Evolutionary conservation across 2,113 vertebrate genomes (phyloP).

Genomic region (Semnornis frantzii): DNA sequence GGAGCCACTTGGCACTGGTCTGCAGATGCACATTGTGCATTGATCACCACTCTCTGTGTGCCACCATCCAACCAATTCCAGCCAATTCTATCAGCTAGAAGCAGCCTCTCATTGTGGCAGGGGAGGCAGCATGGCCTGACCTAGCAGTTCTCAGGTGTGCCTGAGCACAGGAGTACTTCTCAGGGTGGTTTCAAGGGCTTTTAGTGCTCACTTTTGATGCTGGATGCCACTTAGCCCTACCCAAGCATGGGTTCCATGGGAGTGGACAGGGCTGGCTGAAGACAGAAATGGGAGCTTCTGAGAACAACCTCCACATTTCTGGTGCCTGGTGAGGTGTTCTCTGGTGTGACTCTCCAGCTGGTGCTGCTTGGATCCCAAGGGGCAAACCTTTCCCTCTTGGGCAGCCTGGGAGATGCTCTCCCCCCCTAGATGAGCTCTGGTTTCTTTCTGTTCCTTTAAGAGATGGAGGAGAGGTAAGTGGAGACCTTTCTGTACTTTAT

Average conservation of each 20-base stretch:
- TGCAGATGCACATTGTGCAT: too few species aligned
- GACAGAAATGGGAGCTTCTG: fast-evolving
- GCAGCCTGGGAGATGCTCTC: not conserved
- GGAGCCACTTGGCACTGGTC: too few species aligned
- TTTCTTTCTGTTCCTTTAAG: not conserved
- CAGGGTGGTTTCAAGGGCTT: not conserved
- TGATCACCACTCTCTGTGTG: too few species aligned
- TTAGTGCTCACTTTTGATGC: fast-evolving
- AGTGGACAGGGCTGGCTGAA: not conserved
- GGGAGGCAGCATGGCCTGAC: not conserved
- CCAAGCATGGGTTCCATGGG: fast-evolving
- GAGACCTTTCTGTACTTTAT: not conserved
- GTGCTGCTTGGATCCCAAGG: not conserved
- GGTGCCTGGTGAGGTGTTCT: fast-evolving
- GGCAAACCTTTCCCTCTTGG: not conserved
- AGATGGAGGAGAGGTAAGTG: not conserved
- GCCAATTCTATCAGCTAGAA: too few species aligned
- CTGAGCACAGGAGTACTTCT: too few species aligned
- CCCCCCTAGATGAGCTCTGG: not conserved
- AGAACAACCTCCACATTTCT: not conserved
- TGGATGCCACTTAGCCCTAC: not conserved
- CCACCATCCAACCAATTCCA: too few species aligned
- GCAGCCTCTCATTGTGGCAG: not conserved
- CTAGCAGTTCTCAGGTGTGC: not conserved
- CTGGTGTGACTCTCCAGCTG: too few species aligned